These are phyloP conservation scores for Melanotaenia duboulayi DNA, from an alignment of 2,113 vertebrate genomes.

Conservation along the genomic window DNA sequence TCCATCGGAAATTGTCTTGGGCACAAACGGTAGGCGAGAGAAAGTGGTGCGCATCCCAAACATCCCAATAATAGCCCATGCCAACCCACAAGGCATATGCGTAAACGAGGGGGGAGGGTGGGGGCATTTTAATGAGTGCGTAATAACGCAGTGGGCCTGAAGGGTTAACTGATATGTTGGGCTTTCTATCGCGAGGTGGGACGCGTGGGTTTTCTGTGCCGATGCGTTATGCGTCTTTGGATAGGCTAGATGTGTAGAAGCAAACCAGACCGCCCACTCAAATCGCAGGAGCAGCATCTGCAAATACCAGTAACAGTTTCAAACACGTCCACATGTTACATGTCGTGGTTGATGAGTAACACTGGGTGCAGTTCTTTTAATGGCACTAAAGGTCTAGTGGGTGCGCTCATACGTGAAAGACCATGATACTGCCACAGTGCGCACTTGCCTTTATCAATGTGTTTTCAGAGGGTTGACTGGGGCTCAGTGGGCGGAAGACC, in stretches of 20 bases:
- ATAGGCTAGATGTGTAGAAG: constrained; percentile 71
- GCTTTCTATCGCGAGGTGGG: constrained; percentile 74
- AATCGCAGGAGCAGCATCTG: constrained; percentile 57
- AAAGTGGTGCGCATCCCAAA: constrained; percentile 45
- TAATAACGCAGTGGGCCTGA: constrained; percentile 69
- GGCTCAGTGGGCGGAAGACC: constrained; percentile 16
- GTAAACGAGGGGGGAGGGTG: constrained; percentile 57
- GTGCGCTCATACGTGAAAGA: constrained; percentile 55
- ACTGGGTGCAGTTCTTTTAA: constrained; percentile 41
- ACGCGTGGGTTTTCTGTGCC: constrained; percentile 78
- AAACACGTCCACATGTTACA: constrained; percentile 47
- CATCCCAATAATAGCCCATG: constrained; percentile 64
- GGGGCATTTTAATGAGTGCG: constrained; percentile 65
- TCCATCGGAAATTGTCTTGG: constrained; percentile 83
- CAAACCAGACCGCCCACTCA: constrained; percentile 71
- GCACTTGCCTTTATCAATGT: constrained; percentile 38
- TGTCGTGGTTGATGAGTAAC: constrained; percentile 48
- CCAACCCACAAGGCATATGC: constrained; percentile 70
- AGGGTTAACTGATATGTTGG: constrained; percentile 77
- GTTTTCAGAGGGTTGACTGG: constrained; percentile 36
- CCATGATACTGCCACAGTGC: constrained; percentile 25
- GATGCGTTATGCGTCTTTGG: constrained; percentile 78
- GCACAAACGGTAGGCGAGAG: constrained; percentile 83
- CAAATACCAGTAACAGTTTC: constrained; percentile 47
- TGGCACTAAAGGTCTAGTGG: constrained; percentile 72